Base-by-base conservation (phyloP, 2,113 vertebrate species). In the Hydropotes inermis region DNA sequence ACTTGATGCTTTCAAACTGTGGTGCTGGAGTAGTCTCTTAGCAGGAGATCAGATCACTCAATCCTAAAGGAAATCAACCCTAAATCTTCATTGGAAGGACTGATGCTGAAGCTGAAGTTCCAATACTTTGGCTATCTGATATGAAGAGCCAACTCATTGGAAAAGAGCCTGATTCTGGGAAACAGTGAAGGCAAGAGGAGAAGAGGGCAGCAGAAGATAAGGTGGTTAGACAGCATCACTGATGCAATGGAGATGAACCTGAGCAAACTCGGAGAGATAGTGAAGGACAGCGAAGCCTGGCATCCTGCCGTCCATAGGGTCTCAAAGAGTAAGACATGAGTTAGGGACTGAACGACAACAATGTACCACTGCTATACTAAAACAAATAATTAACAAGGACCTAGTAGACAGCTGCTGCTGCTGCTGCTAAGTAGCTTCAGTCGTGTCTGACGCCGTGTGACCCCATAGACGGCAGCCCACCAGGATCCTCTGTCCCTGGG, bases 361-460 rank as follows among this genome's bases (percentile, higher is more conserved):
- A 36, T 36, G 9, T 70, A 70, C 67, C 67, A 70, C n/a, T 36
- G n/a, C 67, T 70, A 23, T 12, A 36, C 36, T 36, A 70, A 36
- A 70, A 70, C 0, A 2, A 70, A 70, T 23, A 70, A 70, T 70
- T 19, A 23, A 12, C 67, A 70, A 70, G 67, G 67, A 70, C n/a
- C 67, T 36, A 70, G n/a, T 11, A 12, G 12, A 70, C 19, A 70
- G 67, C n/a, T 36, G 67, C n/a, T 70, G 61, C 33, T 70, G 61
- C 33, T 55, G 55, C 55, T 67, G 61, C 61, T 70, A 70, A 6
- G 17, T 70, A 0, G 2, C n/a, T 70, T 70, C 67, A 70, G 67
- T 36, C 1, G 0, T 70, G 64, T 70, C 64, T 1, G 5, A 36
- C 19, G 21, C 64, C 12, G 64, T 6, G n/a, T 1, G 0, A 70